phyloP scores from a whole-genome alignment of 2,113 vertebrate genomes.

The Ameiurus melas region DNA sequence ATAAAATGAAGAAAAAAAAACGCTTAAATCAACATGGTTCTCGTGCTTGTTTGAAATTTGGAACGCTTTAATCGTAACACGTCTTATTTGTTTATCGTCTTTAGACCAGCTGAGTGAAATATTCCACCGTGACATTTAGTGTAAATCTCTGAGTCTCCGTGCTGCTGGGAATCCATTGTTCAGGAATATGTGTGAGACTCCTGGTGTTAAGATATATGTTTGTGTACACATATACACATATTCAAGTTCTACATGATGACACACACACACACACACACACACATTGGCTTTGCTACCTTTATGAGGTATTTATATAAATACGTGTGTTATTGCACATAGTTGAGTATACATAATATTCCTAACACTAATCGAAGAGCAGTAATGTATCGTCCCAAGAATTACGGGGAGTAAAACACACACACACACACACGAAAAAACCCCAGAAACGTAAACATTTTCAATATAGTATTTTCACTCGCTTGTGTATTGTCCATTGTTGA shows the following conservation, averaged over 20 bases:
- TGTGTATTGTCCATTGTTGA: neutral
- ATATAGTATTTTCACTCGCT: neutral
- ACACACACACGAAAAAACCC: too few species aligned
- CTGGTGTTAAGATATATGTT: neutral
- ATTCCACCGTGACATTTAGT: neutral
- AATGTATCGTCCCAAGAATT: neutral
- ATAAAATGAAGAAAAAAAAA: neutral
- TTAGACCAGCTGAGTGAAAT: neutral
- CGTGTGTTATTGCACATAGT: constrained; percentile 10
- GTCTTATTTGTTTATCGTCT: neutral
- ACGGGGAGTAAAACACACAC: neutral
- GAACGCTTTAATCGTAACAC: neutral
- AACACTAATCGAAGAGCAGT: neutral
- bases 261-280: neutral
- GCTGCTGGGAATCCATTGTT: neutral
- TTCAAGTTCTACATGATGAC: neutral
- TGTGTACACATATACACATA: neutral
- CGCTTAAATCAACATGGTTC: neutral
- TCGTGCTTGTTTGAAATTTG: neutral
- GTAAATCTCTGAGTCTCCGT: neutral
- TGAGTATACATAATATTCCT: neutral
- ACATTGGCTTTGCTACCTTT: constrained; percentile 1
- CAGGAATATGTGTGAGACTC: neutral
- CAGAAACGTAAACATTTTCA: neutral
- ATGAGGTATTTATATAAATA: constrained; percentile 2